Conservation (phyloP, 2,113 vertebrate genomes). For the Charadrius vociferus region DNA sequence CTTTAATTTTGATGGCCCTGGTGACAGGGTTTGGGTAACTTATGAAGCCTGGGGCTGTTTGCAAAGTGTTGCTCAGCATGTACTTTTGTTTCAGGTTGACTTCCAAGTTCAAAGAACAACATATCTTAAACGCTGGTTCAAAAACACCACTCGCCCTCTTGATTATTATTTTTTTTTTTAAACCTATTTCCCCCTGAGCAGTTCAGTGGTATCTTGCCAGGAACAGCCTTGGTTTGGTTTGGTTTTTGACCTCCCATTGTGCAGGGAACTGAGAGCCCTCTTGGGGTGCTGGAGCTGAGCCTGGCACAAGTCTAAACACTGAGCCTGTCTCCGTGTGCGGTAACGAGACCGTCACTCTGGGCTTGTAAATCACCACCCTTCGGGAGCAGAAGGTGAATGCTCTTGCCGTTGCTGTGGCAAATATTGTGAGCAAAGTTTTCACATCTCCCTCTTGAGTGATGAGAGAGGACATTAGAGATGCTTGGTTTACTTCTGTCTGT, state of each 20-base stretch:
- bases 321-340: background rate
- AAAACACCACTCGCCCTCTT: background rate
- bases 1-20: background rate
- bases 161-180: background rate
- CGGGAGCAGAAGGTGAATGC: background rate
- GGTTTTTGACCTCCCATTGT: background rate
- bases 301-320: background rate
- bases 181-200: background rate
- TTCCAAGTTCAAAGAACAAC: background rate
- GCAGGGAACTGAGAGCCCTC: background rate
- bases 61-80: background rate
- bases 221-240: background rate
- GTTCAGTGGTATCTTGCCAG: background rate
- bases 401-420: background rate
- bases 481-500: background rate
- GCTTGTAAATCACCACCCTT: background rate
- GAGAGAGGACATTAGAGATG: background rate
- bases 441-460: background rate
- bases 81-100: slow-evolving; percentile 17
- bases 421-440: background rate
- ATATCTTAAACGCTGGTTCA: background rate
- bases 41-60: background rate
- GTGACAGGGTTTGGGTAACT: background rate
- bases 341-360: rapidly evolving
- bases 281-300: background rate